Conservation (phyloP, 2,797 vertebrate genomes). For the Tenualosa ilisha region DNA sequence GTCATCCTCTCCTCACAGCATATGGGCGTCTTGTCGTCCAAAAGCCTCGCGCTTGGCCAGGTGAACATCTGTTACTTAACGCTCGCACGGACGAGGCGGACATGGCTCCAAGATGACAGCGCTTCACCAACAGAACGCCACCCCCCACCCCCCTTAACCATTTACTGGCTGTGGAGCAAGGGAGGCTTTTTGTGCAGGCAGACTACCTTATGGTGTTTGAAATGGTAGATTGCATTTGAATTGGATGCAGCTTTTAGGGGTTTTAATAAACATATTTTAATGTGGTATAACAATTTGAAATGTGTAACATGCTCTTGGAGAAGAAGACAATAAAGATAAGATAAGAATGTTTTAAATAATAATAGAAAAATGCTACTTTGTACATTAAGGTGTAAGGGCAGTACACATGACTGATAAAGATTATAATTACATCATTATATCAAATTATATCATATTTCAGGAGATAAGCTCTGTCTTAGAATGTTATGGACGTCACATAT, state of each 20-base stretch:
- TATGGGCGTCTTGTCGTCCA: conserved; percentile 75
- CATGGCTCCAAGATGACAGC: conserved; percentile 74
- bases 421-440: no score
- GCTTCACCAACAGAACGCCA: conserved; percentile 52
- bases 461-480: background rate
- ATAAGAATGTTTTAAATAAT: no score
- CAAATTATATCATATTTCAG: background rate
- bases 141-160: conserved; percentile 69
- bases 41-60: conserved; percentile 82
- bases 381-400: no score
- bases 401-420: no score
- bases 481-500: background rate
- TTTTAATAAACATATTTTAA: background rate
- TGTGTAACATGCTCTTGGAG: background rate
- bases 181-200: background rate
- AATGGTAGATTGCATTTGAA: background rate
- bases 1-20: conserved; percentile 64
- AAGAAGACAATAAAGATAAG: no score
- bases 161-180: conserved; percentile 58
- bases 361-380: no score
- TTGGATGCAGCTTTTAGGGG: background rate
- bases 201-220: background rate
- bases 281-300: background rate
- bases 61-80: conserved; percentile 92
- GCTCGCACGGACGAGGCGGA: conserved; percentile 79